phyloP scores from a whole-genome alignment of 1,140 invertebrate species.

The Drosophila willistoni region DNA sequence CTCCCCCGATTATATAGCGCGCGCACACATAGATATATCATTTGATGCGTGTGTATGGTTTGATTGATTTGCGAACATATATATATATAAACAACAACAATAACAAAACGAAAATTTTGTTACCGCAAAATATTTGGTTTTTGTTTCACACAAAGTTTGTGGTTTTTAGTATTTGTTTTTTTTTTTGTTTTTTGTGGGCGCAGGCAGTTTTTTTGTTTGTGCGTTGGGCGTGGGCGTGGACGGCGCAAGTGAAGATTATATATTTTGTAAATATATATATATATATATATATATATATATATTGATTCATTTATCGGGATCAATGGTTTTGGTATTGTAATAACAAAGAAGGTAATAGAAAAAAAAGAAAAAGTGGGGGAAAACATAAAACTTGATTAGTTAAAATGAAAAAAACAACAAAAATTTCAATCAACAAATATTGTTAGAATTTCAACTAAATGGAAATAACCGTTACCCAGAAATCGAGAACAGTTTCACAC shows the following conservation, averaged over 20 bases:
- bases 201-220: constrained; percentile 56
- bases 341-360: constrained; percentile 45
- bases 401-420: constrained; percentile 66
- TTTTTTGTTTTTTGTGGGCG: constrained; percentile 46
- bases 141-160: constrained; percentile 35
- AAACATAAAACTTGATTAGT: constrained; percentile 81
- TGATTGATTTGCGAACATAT: constrained; percentile 68
- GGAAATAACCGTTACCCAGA: constrained; percentile 36
- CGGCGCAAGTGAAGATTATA: constrained; percentile 60
- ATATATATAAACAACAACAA: constrained; percentile 70
- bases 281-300: constrained; percentile 45
- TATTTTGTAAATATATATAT: constrained; percentile 29
- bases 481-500: background rate
- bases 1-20: constrained; percentile 35
- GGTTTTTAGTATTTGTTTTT: constrained; percentile 43
- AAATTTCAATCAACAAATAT: constrained; percentile 41
- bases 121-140: constrained; percentile 66
- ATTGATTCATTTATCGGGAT: constrained; percentile 61
- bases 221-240: constrained; percentile 61
- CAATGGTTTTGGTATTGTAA: constrained; percentile 56
- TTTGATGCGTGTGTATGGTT: constrained; percentile 23
- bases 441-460: constrained; percentile 38
- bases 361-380: constrained; percentile 64
- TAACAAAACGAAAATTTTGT: constrained; percentile 75
- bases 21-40: constrained; percentile 37